Evolutionary conservation across 2,113 vertebrate genomes (phyloP).

Genomic region (Physeter macrocephalus): DNA sequence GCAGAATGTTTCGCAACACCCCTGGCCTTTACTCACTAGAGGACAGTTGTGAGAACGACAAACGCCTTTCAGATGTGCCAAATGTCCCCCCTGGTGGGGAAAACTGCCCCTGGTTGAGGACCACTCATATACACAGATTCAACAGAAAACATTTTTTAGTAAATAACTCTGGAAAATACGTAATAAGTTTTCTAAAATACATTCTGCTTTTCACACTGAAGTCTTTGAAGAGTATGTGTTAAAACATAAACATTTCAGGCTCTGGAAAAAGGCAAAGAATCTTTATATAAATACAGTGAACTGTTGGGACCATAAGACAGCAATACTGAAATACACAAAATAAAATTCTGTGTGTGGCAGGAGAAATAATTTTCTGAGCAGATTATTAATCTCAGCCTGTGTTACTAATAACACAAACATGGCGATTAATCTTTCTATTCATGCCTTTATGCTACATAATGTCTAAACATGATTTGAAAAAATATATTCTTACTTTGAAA

Average conservation of each 20-base stretch:
- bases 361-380: conserved; percentile 20
- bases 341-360: conserved; percentile 37
- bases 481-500: conserved; percentile 59
- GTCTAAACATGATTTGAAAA: conserved; percentile 57
- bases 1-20: neutral
- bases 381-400: conserved; percentile 33
- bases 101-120: neutral
- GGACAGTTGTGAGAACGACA: neutral
- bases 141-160: neutral
- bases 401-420: conserved; percentile 26
- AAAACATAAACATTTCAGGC: conserved; percentile 61
- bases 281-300: conserved; percentile 57
- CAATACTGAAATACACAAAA: conserved; percentile 14
- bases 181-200: neutral
- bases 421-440: conserved; percentile 28
- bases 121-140: neutral
- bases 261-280: conserved; percentile 41
- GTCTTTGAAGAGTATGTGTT: conserved; percentile 49
- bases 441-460: conserved; percentile 18
- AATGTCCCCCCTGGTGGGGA: neutral
- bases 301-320: conserved; percentile 20
- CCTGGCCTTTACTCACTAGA: neutral
- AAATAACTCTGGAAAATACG: neutral
- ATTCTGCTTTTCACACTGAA: conserved; percentile 35
- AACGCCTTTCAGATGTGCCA: neutral